A percentile compares a stretch with the other conserved stretches of the same genome.
phyloP scores from a whole-genome alignment of 2,113 vertebrate genomes.

The rat (Rattus norvegicus) region DNA sequence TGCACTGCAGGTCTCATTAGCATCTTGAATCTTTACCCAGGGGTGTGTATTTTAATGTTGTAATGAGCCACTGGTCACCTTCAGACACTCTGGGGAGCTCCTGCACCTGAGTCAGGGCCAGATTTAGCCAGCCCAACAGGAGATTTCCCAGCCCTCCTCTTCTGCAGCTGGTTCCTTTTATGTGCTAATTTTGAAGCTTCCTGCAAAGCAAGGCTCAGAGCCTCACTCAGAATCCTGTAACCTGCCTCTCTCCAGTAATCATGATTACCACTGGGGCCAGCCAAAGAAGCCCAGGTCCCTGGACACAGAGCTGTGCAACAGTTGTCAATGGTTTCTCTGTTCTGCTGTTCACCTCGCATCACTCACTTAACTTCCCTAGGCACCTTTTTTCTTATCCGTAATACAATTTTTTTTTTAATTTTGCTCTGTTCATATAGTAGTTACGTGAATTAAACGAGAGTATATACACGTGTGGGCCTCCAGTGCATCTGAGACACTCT shows the following conservation, averaged over 20 bases:
- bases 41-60: not conserved
- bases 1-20: not conserved
- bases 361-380: not conserved
- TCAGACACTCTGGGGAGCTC: not conserved
- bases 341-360: not conserved
- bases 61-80: not conserved
- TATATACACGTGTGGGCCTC: not conserved
- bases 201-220: not conserved
- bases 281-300: not conserved
- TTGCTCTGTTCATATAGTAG: not conserved
- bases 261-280: not conserved
- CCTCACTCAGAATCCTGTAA: not conserved
- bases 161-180: not conserved
- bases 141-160: not conserved
- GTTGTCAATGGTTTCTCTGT: not conserved
- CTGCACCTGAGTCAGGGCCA: not conserved
- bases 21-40: not conserved
- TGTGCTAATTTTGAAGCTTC: not conserved
- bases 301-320: not conserved
- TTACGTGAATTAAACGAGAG: constrained; percentile 6
- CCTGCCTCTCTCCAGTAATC: not conserved
- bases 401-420: not conserved
- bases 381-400: not conserved
- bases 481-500: not conserved
- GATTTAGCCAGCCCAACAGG: not conserved